These are phyloP conservation scores for Watsonalla cultraria DNA, from an alignment of 2,888 invertebrate genomes.

Conservation along the genomic window DNA sequence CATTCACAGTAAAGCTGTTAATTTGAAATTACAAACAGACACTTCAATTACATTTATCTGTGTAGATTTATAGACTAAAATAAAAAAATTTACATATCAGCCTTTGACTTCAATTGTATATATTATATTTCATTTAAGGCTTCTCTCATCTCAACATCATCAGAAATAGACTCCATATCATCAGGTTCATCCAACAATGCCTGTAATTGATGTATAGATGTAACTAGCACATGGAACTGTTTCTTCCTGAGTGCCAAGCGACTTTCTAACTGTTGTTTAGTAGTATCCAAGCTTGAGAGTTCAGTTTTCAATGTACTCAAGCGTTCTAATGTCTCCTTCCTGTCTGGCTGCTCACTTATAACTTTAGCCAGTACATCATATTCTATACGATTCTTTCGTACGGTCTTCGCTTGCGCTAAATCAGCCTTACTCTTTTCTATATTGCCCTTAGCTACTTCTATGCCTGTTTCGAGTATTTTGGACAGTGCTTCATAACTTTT, in stretches of 20 bases:
- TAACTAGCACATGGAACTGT: constrained; percentile 93
- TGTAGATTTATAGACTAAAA: no score
- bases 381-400: constrained; percentile 93
- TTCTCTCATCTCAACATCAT: constrained; percentile 67
- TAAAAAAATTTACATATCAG: no score
- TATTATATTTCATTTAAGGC: constrained; percentile 24
- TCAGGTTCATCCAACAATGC: constrained; percentile 86
- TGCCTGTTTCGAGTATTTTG: constrained; percentile 86
- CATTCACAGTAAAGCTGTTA: no score
- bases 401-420: constrained; percentile 88
- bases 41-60: no score
- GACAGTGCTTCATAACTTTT: constrained; percentile 89
- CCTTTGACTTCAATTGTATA: background rate
- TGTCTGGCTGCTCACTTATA: constrained; percentile 93
- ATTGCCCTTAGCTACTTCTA: constrained; percentile 87
- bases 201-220: constrained; percentile 91
- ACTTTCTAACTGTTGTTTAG: constrained; percentile 84
- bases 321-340: constrained; percentile 86
- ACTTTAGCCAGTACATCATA: constrained; percentile 95
- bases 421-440: constrained; percentile 91
- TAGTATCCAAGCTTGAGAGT: constrained; percentile 82
- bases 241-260: constrained; percentile 90
- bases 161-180: constrained; percentile 62
- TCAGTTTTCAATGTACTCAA: constrained; percentile 86
- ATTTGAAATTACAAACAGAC: no score